Conservation (phyloP, 2,888 invertebrate genomes). For the Cryptocheilus praepositus region DNA sequence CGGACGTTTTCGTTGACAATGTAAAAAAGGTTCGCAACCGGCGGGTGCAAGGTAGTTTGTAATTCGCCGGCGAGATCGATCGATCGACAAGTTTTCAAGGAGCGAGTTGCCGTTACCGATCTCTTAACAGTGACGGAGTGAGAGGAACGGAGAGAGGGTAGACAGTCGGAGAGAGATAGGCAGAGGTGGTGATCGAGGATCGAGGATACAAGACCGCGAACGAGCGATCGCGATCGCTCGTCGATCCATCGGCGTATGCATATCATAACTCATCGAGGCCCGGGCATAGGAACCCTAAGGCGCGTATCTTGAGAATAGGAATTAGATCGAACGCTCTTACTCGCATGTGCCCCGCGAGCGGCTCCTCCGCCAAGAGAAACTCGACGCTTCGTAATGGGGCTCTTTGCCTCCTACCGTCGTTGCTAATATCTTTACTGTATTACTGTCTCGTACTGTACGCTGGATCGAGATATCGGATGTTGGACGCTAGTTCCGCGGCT, state of each 20-base stretch:
- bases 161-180: constrained; percentile 4
- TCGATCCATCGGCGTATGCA: constrained; percentile 28
- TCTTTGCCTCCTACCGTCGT: constrained; percentile 33
- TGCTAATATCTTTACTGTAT: constrained; percentile 34
- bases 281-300: background rate
- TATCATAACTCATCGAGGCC: constrained; percentile 45
- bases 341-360: constrained; percentile 2
- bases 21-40: background rate
- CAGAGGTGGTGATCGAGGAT: constrained; percentile 32
- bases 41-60: constrained; percentile 3
- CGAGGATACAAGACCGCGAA: constrained; percentile 32
- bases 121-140: background rate
- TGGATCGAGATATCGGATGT: too few relatives aligned
- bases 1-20: constrained; percentile 26
- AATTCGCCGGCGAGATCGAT: constrained; percentile 7
- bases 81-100: constrained; percentile 14
- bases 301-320: constrained; percentile 1
- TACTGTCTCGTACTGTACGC: constrained; percentile 15
- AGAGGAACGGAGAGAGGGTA: background rate
- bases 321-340: constrained; percentile 4
- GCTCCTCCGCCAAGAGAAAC: constrained; percentile 24
- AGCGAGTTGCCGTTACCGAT: constrained; percentile 4
- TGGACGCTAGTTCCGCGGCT: too few relatives aligned
- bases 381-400: constrained; percentile 23
- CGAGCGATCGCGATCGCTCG: constrained; percentile 22